A percentile compares a stretch with the other conserved stretches of the same genome.
These are phyloP conservation scores for Asteroscopus sphinx DNA, from an alignment of 2,888 invertebrate species.

Conservation along the genomic window DNA sequence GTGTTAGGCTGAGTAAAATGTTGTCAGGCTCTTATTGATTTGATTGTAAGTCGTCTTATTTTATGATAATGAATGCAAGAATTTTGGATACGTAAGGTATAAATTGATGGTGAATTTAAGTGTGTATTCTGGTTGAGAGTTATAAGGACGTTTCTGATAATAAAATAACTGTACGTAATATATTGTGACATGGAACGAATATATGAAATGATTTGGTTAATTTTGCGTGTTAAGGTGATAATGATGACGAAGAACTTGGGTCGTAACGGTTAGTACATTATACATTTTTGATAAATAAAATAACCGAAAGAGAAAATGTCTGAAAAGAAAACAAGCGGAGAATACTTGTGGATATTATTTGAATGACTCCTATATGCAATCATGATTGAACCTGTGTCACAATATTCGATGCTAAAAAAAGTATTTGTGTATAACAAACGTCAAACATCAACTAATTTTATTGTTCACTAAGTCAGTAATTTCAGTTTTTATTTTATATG, in stretches of 20 bases:
- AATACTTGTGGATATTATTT: too few species aligned
- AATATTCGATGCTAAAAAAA: too few species aligned
- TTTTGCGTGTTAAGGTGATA: slow-evolving; percentile 42
- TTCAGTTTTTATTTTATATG: too few species aligned
- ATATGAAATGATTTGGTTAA: slow-evolving; percentile 40
- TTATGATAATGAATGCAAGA: slow-evolving; percentile 68
- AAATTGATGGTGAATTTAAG: slow-evolving; percentile 48
- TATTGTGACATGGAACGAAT: slow-evolving; percentile 50
- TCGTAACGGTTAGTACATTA: slow-evolving; percentile 36
- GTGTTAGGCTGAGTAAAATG: slow-evolving; percentile 63
- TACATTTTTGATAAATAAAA: slow-evolving; percentile 33
- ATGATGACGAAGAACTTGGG: slow-evolving; percentile 36
- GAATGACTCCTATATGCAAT: too few species aligned
- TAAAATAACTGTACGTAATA: slow-evolving; percentile 47
- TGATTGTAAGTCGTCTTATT: slow-evolving; percentile 61
- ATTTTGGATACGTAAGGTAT: slow-evolving; percentile 50
- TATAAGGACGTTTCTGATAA: slow-evolving; percentile 47
- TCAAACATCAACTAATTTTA: too few species aligned
- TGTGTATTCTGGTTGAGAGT: slow-evolving; percentile 47
- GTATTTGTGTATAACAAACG: too few species aligned
- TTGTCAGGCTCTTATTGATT: slow-evolving; percentile 66
- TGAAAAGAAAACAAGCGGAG: not conserved
- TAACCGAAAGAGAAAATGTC: not conserved
- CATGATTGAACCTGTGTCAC: too few species aligned
- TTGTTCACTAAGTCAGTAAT: too few species aligned